Conservation (phyloP, 1,140 invertebrate species). For the Artemia franciscana region DNA sequence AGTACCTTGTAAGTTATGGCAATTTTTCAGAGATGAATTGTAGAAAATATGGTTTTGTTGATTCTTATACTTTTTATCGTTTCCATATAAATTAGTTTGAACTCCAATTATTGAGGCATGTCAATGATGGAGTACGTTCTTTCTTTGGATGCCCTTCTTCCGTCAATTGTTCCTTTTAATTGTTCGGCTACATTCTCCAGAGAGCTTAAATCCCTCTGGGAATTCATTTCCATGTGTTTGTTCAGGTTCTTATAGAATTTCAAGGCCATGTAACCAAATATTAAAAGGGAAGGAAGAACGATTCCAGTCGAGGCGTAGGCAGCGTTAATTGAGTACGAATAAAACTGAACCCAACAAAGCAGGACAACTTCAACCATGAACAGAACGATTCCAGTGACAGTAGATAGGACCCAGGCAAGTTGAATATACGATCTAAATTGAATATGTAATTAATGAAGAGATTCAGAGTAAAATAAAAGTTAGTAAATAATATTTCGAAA, state of each 20-base stretch:
- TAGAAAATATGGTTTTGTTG: too few species aligned
- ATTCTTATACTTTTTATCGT: too few species aligned
- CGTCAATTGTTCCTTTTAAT: not conserved
- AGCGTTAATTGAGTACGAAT: constrained; percentile 6
- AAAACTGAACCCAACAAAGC: constrained; percentile 23
- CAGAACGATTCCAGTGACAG: constrained; percentile 30
- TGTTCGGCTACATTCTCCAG: not conserved
- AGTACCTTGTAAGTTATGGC: too few species aligned
- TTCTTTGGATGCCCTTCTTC: too few species aligned
- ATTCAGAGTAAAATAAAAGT: not conserved
- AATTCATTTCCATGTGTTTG: constrained; percentile 12
- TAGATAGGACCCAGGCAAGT: constrained; percentile 31
- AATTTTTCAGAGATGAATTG: too few species aligned
- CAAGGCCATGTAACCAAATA: constrained; percentile 25
- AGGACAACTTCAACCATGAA: constrained; percentile 31
- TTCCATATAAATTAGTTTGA: too few species aligned
- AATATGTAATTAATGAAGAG: constrained; percentile 10
- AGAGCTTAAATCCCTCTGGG: not conserved
- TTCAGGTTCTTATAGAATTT: constrained; percentile 26
- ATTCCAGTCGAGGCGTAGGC: constrained; percentile 22
- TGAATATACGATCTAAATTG: constrained; percentile 25
- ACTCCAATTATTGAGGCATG: too few species aligned
- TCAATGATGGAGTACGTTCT: too few species aligned
- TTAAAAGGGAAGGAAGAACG: constrained; percentile 23
- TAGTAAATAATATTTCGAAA: constrained; percentile 2